phyloP scores from a whole-genome alignment of 2,113 vertebrate species.

The Thermophis baileyi region DNA sequence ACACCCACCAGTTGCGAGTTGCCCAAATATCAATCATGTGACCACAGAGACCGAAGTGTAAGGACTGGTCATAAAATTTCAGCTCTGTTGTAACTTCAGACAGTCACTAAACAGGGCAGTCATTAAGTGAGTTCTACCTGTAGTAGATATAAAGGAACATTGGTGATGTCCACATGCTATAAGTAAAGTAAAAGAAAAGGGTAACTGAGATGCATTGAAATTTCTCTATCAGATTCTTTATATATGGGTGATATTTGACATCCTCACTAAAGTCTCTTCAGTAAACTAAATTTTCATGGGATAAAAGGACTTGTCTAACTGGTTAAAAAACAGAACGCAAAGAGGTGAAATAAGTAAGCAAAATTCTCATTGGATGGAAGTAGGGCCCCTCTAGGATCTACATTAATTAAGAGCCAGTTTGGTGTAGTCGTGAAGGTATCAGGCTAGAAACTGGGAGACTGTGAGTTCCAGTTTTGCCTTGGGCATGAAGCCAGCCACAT shows the following conservation, averaged over 20 bases:
- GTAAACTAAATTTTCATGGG: not conserved
- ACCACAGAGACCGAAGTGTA: not conserved
- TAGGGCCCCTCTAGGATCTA: not conserved
- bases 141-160: not conserved
- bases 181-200: not conserved
- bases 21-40: not conserved
- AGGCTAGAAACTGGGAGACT: not conserved
- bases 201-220: not conserved
- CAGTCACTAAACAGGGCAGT: not conserved
- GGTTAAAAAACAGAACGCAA: not conserved
- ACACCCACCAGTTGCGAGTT: not conserved
- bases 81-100: not conserved
- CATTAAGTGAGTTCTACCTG: not conserved
- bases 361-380: not conserved
- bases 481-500: not conserved
- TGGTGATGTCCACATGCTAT: no score
- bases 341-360: not conserved
- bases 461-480: not conserved
- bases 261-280: not conserved
- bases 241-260: not conserved
- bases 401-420: not conserved
- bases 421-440: not conserved
- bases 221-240: not conserved
- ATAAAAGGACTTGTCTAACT: not conserved
- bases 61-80: not conserved